Percentiles rank a stretch among this genome's conserved stretches.
Evolutionary conservation across 1,140 invertebrate genomes (phyloP).

Genomic region (Drosophila seguyi): DNA sequence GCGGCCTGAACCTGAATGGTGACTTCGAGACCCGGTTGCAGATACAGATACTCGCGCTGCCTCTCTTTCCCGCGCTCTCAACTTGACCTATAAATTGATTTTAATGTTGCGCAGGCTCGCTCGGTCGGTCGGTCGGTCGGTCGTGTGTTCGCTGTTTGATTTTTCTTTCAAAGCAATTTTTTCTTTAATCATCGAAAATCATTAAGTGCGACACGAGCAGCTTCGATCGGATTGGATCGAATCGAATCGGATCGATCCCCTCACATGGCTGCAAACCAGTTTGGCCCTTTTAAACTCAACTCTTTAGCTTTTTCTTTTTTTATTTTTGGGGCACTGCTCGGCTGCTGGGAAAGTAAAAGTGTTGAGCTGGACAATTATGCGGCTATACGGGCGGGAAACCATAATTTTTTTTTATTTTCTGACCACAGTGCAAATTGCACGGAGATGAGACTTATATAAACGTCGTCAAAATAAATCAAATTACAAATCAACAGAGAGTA

Average conservation of each 20-base stretch:
- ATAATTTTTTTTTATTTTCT: constrained; percentile 57
- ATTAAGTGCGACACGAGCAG: constrained; percentile 66
- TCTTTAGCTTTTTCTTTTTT: constrained; percentile 30
- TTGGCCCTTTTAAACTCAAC: constrained; percentile 58
- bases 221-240: constrained; percentile 27
- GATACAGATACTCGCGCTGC: constrained; percentile 21
- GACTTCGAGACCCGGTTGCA: constrained; percentile 55
- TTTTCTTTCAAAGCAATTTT: constrained; percentile 62
- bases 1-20: constrained; percentile 73
- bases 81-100: constrained; percentile 84
- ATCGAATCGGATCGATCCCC: constrained; percentile 42
- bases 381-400: constrained; percentile 58
- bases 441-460: constrained; percentile 73
- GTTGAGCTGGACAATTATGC: constrained; percentile 72
- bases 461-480: constrained; percentile 76
- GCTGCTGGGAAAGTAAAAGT: constrained; percentile 73
- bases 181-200: constrained; percentile 58
- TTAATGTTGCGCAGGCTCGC: constrained; percentile 78
- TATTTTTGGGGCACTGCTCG: neutral
- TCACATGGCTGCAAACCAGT: constrained; percentile 50
- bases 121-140: neutral
- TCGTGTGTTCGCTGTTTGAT: constrained; percentile 32
- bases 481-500: constrained; percentile 47
- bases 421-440: constrained; percentile 58
- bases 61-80: constrained; percentile 29